Evolutionary conservation across 30 jellyfish, hydroid and myxozoan genomes (phyloP), one percentile per base, ranked within the genome.

Genomic region (Sanderia malayensis): DNA sequence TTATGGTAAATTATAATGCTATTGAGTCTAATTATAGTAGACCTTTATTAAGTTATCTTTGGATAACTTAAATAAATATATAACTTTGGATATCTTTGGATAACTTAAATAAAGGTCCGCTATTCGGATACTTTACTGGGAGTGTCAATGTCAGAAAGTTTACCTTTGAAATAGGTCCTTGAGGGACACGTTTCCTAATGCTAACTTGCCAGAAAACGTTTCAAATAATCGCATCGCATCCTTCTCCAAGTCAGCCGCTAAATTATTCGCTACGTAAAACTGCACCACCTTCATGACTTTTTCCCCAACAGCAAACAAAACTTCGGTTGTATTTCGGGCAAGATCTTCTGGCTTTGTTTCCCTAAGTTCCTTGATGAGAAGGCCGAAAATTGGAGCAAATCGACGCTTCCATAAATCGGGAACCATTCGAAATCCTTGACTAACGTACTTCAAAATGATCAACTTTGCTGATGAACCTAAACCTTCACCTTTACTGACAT

Each of bases 341-440:
- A 85, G 32, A 1, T 75, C 63, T 58, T 76, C 52, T 34, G 52
- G 61, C 17, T 30, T 29, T 2, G 65, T 61, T 25, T 37, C 32
- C 11, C 26, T 44, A 27, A 85, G 26, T 31, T 26, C 77, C 26
- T 45, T 27, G 21, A 60, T 32, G 45, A 77, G 21, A 4, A 67
- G 46, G 2, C 49, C 29, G 28, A 61, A 19, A 8, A 85, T 46
- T 21, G 74, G 82, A 9, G 27, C 29, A 13, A 85, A 26, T 20
- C 86, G 30, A 45, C 33, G 29, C 30, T 70, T 31, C 91, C 91
- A 85, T 0, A 55, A 73, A 47, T 47, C 45, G n/a, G 81, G 89
- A 7, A 77, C 18, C 53, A 34, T 32, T 9, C 31, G 20, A 2
- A 33, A n/a, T 29, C 28, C 74, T 24, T 44, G 26, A 29, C 13